Evolutionary conservation across 2,888 invertebrate species (phyloP), one percentile per base, ranked within the genome.

Genomic region (Cataglyphis cursor): DNA sequence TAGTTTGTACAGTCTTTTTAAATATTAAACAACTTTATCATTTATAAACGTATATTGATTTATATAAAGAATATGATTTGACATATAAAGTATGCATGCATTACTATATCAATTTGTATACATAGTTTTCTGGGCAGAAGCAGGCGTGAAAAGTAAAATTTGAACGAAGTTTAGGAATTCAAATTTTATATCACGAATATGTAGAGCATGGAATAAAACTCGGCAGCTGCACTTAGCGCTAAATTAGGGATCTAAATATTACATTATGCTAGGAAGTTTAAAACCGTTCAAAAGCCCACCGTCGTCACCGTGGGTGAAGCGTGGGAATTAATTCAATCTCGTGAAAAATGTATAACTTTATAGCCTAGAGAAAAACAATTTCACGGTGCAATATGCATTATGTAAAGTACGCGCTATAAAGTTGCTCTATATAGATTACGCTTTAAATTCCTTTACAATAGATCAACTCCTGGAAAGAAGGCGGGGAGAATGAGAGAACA

Each of bases 301-400:
- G 12, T 24, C 35, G 54, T 65, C 21, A 35, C 1, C 57, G 24
- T 12, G 9, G 38, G 38, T 10, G 38, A n/a, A 21, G n/a, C 15
- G 21, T 5, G 21, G 21, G 8, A 24, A 38, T 78, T 78, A 78
- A 78, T 78, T 10, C 59, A 44, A 78, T 70, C 70, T 59, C 18
- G 41, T 78, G 70, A 78, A 78, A 78, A 78, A 78, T 70, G 44
- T 59, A 59, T 15, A 54, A 44, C 12, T 54, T 70, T 9, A 28
- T 78, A 59, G 54, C 6, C n/a, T 15, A 66, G 44, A 6, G 59
- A 24, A 59, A 70, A 70, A 70, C 44, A 70, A 78, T 78, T 78
- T 78, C 41, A 21, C 44, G 44, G 35, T 70, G 70, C 70, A 78
- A 70, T 59, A 70, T 78, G 78, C 59, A 78, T 78, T 78, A 78